Evolutionary conservation across 2,113 vertebrate species (phyloP), one percentile per base, ranked within the genome.

Genomic region (Cairina moschata): DNA sequence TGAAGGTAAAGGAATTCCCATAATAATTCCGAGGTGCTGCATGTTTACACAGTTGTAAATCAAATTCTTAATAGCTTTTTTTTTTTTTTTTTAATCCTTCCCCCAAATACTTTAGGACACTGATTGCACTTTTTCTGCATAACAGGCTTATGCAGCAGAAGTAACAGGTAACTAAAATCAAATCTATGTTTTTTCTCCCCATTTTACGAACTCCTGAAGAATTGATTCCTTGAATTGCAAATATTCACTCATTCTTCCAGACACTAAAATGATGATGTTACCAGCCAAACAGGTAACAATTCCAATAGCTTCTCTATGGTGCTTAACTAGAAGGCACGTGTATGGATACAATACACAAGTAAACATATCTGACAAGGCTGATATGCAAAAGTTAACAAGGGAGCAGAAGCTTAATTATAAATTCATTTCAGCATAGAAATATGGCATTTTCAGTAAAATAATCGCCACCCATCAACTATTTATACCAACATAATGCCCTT

Each of bases 1-100:
- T 82, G 48, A 86, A 88, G 88, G 9, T 21, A 75, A 75, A 25
- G 52, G 58, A 91, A 94, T 60, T 91, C 46, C 58, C 60, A 55
- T 81, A 91, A 85, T 29, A n/a, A 74, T 89, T 86, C 84, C 59
- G 21, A 83, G 26, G 38, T 73, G 29, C 13, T 74, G 32, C 71
- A 78, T 42, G 36, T 84, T 85, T 91, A 83, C 7, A 55, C 3
- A 50, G 38, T 58, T 22, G 69, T 18, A 75, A 83, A 48, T 86
- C 55, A 46, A 72, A 69, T 58, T 75, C 48, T 40, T 26, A 81
- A 62, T 16, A 29, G 17, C 8, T 58, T 60, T 48, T 34, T 22
- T 55, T 68, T 36, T 52, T 59, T 14, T 22, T 71, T 60, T 54
- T 17, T n/a, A n/a, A 28, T 32, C 12, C 17, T 17, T 59, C 31